Conservation (phyloP, 1,140 invertebrate genomes). For the Andricus grossulariae region DNA sequence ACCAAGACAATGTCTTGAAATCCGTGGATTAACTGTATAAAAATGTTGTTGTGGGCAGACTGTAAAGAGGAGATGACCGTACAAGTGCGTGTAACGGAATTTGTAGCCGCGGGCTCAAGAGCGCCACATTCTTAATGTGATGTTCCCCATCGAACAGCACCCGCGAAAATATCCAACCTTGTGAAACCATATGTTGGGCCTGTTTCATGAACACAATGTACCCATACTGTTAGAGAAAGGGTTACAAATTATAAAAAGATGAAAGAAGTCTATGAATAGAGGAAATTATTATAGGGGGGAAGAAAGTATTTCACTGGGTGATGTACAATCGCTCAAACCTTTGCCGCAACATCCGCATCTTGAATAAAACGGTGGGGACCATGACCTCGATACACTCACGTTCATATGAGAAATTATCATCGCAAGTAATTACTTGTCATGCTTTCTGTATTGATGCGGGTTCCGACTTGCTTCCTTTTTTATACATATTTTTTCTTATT, state of each 20-base stretch:
- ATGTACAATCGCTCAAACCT: conserved; percentile 16
- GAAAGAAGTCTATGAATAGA: neutral
- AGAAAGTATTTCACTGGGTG: neutral
- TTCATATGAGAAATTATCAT: conserved; percentile 20
- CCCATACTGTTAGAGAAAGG: neutral
- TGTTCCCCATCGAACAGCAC: conserved; percentile 40
- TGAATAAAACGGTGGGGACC: conserved; percentile 27
- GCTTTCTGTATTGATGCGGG: conserved; percentile 24
- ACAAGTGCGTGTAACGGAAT: conserved; percentile 70
- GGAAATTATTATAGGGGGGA: too few relatives aligned
- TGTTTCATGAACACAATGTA: neutral
- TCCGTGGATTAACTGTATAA: conserved; percentile 34
- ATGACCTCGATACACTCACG: conserved; percentile 23
- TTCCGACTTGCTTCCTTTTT: neutral
- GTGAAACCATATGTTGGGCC: conserved; percentile 19
- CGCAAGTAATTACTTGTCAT: conserved; percentile 29
- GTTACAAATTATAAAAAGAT: neutral
- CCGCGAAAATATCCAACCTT: conserved; percentile 28
- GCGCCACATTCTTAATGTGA: conserved; percentile 58
- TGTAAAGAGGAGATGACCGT: conserved; percentile 46
- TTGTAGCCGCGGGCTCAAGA: conserved; percentile 61
- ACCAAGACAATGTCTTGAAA: neutral
- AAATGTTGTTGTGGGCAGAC: conserved; percentile 46
- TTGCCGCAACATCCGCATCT: conserved; percentile 20
- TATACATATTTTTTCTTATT: neutral